A percentile compares a stretch with the other conserved stretches of the same genome.
These are phyloP conservation scores for Rhogogaster chlorosoma DNA, from an alignment of 2,888 invertebrate genomes.

Conservation along the genomic window DNA sequence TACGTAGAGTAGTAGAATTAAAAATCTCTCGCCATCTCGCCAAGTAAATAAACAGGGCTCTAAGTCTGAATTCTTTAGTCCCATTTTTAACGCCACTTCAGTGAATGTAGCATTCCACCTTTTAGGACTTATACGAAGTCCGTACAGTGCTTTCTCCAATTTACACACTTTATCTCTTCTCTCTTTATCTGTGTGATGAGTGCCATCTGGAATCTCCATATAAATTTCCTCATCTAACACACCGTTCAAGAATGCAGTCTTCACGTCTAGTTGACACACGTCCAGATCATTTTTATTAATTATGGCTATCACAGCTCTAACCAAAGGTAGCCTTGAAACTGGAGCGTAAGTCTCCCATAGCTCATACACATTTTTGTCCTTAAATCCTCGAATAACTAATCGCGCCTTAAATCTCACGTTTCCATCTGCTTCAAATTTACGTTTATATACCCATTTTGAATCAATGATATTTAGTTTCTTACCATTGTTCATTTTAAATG, in stretches of 20 bases:
- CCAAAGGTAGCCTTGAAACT: slow-evolving; percentile 56
- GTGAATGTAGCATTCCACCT: slow-evolving; percentile 58
- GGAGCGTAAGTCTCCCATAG: slow-evolving; percentile 58
- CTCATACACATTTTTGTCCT: slow-evolving; percentile 55
- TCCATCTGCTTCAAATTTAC: slow-evolving; percentile 55
- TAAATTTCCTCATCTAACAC: slow-evolving; percentile 38
- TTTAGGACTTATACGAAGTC: slow-evolving; percentile 56
- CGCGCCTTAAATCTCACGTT: slow-evolving; percentile 56
- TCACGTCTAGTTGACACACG: slow-evolving; percentile 55
- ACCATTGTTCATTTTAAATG: slow-evolving; percentile 32
- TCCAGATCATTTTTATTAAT: slow-evolving; percentile 55
- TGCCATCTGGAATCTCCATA: slow-evolving; percentile 58
- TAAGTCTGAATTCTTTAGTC: slow-evolving; percentile 54
- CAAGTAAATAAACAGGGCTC: slow-evolving; percentile 52
- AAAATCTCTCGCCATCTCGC: background rate
- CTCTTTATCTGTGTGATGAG: background rate
- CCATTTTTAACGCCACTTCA: slow-evolving; percentile 56
- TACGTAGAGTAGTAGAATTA: too few relatives aligned
- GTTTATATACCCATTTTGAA: slow-evolving; percentile 59
- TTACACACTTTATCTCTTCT: slow-evolving; percentile 55
- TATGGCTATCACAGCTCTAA: slow-evolving; percentile 54
- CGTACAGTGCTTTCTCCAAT: slow-evolving; percentile 58
- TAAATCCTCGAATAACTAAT: slow-evolving; percentile 57
- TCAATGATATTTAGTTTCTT: background rate
- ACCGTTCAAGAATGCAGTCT: slow-evolving; percentile 58